phyloP scores from a whole-genome alignment of 2,888 invertebrate species.

The Perithous albicinctus region DNA sequence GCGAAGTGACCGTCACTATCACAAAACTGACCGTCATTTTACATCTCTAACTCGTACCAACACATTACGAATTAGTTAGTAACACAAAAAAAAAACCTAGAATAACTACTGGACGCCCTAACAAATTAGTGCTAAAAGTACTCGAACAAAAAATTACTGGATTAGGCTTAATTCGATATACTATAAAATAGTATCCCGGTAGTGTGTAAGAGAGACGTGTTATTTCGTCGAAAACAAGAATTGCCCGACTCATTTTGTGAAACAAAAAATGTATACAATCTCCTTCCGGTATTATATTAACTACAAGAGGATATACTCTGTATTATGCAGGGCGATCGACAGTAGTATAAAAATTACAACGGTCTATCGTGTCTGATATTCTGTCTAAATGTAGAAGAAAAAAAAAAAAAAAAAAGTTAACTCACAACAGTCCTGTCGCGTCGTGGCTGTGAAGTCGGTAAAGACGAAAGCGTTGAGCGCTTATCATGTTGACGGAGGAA shows the following conservation, averaged over 20 bases:
- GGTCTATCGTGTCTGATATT: slow-evolving; percentile 15
- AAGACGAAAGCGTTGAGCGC: slow-evolving; percentile 60
- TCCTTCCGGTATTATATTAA: slow-evolving; percentile 23
- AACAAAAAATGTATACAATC: slow-evolving; percentile 23
- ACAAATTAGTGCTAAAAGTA: slow-evolving; percentile 23
- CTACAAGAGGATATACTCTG: slow-evolving; percentile 15
- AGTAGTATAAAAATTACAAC: not conserved
- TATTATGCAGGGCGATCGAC: slow-evolving; percentile 2
- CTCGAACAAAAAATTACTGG: slow-evolving; percentile 24
- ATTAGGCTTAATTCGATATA: slow-evolving; percentile 34
- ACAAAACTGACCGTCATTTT: too few relatives aligned
- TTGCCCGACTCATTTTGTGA: not conserved
- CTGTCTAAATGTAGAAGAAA: not conserved
- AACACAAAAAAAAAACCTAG: slow-evolving; percentile 26
- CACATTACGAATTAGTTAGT: not conserved
- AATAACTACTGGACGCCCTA: not conserved
- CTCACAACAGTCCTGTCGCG: not conserved
- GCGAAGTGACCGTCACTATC: too few relatives aligned
- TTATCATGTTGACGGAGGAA: slow-evolving; percentile 20
- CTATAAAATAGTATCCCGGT: slow-evolving; percentile 43
- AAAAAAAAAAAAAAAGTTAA: not conserved
- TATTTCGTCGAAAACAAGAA: not conserved
- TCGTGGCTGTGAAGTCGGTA: slow-evolving; percentile 18
- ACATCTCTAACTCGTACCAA: slow-evolving; percentile 15
- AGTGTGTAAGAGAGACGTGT: slow-evolving; percentile 6